Conservation (phyloP, 2,888 invertebrate species). For the Drosophila borborema region DNA sequence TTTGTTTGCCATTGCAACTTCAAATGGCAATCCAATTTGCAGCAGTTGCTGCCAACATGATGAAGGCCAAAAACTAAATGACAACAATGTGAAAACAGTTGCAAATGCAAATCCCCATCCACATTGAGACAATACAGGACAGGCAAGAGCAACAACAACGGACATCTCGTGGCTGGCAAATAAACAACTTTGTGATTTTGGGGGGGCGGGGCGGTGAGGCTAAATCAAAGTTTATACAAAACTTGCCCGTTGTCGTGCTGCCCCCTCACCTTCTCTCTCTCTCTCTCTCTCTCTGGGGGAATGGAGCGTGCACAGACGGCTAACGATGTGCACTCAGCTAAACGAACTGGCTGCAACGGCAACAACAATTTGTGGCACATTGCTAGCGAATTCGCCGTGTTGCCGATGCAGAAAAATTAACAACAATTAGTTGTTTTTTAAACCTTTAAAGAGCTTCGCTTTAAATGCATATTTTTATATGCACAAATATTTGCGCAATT, state of each 20-base stretch:
- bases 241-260: constrained; percentile 11
- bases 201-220: not conserved
- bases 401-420: constrained; percentile 16
- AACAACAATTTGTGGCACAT: constrained; percentile 16
- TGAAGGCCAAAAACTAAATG: constrained; percentile 32
- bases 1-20: constrained; percentile 26
- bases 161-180: constrained; percentile 28
- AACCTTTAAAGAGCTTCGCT: not conserved
- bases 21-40: constrained; percentile 42
- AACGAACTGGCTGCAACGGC: constrained; percentile 26
- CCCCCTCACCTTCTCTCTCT: not conserved
- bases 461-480: constrained; percentile 1
- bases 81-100: constrained; percentile 33
- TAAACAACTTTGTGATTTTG: constrained; percentile 37
- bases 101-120: constrained; percentile 23
- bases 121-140: constrained; percentile 6
- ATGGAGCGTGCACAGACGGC: constrained; percentile 7
- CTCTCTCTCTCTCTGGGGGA: not conserved
- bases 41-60: constrained; percentile 28
- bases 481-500: not conserved
- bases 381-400: constrained; percentile 8
- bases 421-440: constrained; percentile 14
- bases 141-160: constrained; percentile 3
- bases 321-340: constrained; percentile 42
- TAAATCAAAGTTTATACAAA: constrained; percentile 46